Percentiles rank a stretch among this genome's conserved stretches.
These are phyloP conservation scores for Ovis aries DNA, from an alignment of 2,113 vertebrate species.

Conservation along the genomic window DNA sequence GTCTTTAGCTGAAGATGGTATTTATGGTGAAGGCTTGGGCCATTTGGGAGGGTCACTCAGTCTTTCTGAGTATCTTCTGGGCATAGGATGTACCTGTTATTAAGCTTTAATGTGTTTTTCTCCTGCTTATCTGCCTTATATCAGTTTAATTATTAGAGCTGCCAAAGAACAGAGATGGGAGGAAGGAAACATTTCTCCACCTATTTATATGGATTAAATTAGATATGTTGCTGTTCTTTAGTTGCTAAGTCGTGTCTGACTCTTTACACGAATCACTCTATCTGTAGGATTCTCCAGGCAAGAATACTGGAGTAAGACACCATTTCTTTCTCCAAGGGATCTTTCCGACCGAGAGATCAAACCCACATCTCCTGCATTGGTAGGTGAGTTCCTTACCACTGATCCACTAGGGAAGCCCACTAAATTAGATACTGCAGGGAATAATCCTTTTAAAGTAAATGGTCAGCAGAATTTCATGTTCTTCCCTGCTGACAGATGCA, in stretches of 20 bases:
- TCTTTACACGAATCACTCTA: background rate
- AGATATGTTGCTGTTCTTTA: background rate
- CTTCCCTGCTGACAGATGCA: background rate
- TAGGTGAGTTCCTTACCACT: background rate
- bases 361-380: background rate
- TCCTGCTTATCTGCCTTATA: background rate
- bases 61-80: background rate
- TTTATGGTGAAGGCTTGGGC: background rate
- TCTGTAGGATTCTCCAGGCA: background rate
- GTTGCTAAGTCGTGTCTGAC: background rate
- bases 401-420: background rate
- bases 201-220: background rate
- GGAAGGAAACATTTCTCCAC: background rate
- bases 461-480: too few relatives aligned
- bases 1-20: background rate
- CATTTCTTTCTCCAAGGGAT: background rate
- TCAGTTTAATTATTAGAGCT: background rate
- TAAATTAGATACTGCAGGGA: too few relatives aligned
- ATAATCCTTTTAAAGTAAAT: background rate
- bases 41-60: background rate
- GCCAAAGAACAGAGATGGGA: background rate
- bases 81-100: background rate
- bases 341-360: background rate
- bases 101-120: background rate
- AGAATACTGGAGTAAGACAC: background rate